These are phyloP conservation scores for Bos javanicus DNA, from an alignment of 2,113 vertebrate species.

Conservation along the genomic window DNA sequence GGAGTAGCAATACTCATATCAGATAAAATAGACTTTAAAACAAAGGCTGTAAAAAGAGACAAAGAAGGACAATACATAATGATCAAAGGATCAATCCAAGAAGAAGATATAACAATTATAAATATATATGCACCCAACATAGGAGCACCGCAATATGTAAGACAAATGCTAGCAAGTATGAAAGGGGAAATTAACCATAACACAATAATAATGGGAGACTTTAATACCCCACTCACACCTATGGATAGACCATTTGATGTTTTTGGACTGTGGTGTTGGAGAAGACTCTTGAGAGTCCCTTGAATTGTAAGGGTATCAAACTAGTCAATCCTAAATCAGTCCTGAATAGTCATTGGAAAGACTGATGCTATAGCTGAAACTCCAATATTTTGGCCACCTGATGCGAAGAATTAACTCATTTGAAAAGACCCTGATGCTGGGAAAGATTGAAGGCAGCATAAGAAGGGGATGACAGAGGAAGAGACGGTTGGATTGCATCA, in stretches of 20 bases:
- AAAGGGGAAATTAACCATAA: too few relatives aligned
- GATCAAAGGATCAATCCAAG: too few relatives aligned
- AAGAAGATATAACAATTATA: too few relatives aligned
- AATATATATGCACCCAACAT: too few relatives aligned
- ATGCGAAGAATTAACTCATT: neutral
- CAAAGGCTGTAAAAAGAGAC: too few relatives aligned
- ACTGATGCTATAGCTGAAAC: rapidly evolving
- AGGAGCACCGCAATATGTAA: too few relatives aligned
- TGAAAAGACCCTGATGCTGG: neutral
- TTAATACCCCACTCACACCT: too few relatives aligned
- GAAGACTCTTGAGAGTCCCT: neutral
- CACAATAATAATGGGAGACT: too few relatives aligned
- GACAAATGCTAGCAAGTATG: too few relatives aligned
- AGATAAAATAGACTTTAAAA: too few relatives aligned
- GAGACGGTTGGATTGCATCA: neutral
- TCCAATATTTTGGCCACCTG: neutral
- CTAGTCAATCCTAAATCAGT: neutral
- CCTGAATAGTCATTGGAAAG: neutral
- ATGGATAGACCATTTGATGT: neutral
- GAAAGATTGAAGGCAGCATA: neutral
- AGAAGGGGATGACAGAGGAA: neutral
- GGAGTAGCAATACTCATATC: too few relatives aligned
- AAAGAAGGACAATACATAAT: too few relatives aligned
- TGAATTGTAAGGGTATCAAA: neutral
- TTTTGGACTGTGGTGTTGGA: neutral